Base-by-base conservation (phyloP, 2,113 vertebrate species). In the Oreochromis tanganicae region DNA sequence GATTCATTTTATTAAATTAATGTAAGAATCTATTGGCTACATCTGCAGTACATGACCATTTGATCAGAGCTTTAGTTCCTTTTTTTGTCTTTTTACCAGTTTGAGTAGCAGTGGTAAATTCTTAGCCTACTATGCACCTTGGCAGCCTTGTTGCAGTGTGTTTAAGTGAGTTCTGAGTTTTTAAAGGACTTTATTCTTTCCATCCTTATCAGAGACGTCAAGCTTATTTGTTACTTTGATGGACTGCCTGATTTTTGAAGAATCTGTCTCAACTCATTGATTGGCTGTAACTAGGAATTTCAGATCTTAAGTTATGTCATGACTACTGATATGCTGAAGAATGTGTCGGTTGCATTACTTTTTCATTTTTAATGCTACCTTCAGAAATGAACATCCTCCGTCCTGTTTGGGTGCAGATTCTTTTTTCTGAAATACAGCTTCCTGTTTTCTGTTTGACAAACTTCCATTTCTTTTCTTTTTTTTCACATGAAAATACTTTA, bases 91-190 rank as follows among this genome's bases (percentile, higher is more conserved):
- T 55, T 55, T 55, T 55, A 55, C 5, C n/a, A 0, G 10, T 12
- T 55, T 55, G 0, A 55, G 54, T 24, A 55, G 0, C 52, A 55
- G n/a, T 55, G n/a, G 54, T 12, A 55, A 55, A 21, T 21, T 12
- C 0, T 55, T 55, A 21, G 1, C 3, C 0, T 3, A 24, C 54
- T 55, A 55, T 55, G 0, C n/a, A 21, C 10, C 52, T 21, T 21
- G 52, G 52, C 0, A 12, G 52, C 1, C 52, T 6, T 55, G 52
- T 55, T 55, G 10, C 2, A 55, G 10, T 55, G n/a, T 21, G n/a
- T 55, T 55, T 55, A 55, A 55, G n/a, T 55, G 52, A 55, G 52
- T 21, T 55, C 9, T 21, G 52, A 0, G 3, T 21, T 55, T 21
- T 21, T 21, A 55, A 12, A 21, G n/a, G n/a, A 21, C n/a, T 55